Base-by-base conservation (phyloP, 92 coral and sea anemone genomes). In the Palythoa heliodiscus region DNA sequence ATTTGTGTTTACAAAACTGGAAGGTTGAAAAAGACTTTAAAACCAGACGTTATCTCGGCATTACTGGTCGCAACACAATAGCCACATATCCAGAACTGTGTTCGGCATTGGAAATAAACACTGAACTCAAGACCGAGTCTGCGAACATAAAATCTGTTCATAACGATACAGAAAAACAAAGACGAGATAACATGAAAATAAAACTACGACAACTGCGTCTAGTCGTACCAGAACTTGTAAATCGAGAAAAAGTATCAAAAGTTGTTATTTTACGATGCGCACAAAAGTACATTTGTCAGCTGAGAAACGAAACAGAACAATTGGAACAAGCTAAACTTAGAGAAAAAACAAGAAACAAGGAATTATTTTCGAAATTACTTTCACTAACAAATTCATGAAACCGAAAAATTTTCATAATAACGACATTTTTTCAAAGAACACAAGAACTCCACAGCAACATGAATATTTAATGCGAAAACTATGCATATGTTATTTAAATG, bases 131-230 rank as follows among this genome's bases (percentile, higher is more conserved):
- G 12, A 58, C 23, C n/a, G 24, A 52, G 50, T 80, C 40, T 58
- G 53, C 25, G 53, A 83, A 86, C 37, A 53, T 84, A 3, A 77
- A 85, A 3, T 78, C 75, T 35, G 35, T 89, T 52, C 92, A 89
- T 60, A 89, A 89, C 82, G 90, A 89, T 58, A 87, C 93, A 68
- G 97, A 93, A 83, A 85, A 89, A 52, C 95, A 93, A 43, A 75
- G 97, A 68, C 85, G 97, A 53, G 87, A 82, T 54, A 88, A 93
- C 80, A 77, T 93, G 89, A 93, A 93, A 72, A 86, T 81, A 7
- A 93, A 91, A 68, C 88, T 91, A 85, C 88, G 88, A 52, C 90
- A 92, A 55, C 82, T 93, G n/a, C 87, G 88, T 12, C 80, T 77
- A 19, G 72, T 79, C 37, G 19, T 93, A 58, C 97, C 97, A 61